phyloP scores from a whole-genome alignment of 2,888 invertebrate species.

The Chrysina gloriosa region DNA sequence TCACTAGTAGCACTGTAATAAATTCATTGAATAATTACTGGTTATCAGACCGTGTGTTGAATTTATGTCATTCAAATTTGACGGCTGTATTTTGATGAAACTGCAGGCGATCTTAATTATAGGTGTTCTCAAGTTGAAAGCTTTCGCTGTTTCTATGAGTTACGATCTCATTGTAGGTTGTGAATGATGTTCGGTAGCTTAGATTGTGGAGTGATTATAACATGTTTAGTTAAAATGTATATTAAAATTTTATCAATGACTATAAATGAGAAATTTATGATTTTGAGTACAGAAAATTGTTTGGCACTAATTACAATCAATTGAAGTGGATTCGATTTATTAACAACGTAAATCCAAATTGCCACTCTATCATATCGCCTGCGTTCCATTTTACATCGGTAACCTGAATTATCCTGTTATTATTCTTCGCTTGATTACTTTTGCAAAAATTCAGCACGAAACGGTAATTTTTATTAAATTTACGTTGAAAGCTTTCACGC shows the following conservation, averaged over 20 bases:
- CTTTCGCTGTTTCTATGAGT: slow-evolving; percentile 2
- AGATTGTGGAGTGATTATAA: background rate
- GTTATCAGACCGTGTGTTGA: slow-evolving; percentile 16
- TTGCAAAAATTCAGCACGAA: slow-evolving; percentile 3
- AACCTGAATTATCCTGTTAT: background rate
- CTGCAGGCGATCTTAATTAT: background rate
- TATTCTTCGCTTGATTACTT: slow-evolving; percentile 2
- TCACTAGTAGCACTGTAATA: slow-evolving; percentile 25
- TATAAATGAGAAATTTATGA: too few relatives aligned
- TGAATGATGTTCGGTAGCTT: background rate
- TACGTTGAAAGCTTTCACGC: slow-evolving; percentile 37
- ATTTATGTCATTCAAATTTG: slow-evolving; percentile 26
- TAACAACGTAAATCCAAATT: too few relatives aligned
- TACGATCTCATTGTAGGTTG: background rate
- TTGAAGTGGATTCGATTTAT: too few relatives aligned
- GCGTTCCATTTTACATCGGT: background rate
- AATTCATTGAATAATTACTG: slow-evolving; percentile 26
- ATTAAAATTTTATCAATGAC: too few relatives aligned
- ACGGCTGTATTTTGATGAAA: background rate
- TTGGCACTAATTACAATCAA: too few relatives aligned
- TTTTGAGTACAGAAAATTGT: too few relatives aligned
- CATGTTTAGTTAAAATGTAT: too few relatives aligned
- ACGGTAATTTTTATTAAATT: slow-evolving; percentile 28
- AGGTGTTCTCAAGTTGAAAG: background rate
- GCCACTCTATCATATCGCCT: background rate